phyloP scores from a whole-genome alignment of 2,888 invertebrate genomes.

The Nysson spinosus region DNA sequence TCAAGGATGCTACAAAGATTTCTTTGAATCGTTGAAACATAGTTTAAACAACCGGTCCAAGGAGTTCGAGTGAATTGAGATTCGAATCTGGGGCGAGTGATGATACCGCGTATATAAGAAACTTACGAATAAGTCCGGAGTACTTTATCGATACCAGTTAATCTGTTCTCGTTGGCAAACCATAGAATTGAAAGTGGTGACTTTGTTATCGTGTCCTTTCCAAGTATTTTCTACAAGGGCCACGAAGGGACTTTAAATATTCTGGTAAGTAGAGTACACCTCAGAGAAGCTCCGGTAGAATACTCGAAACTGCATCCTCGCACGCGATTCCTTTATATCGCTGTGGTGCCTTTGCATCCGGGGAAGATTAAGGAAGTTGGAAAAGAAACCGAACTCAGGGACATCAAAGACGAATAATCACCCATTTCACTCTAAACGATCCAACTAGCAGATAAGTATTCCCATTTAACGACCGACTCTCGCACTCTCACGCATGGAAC shows the following conservation, averaged over 20 bases:
- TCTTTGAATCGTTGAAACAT: neutral
- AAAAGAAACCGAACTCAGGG: conserved; percentile 22
- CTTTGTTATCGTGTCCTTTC: conserved; percentile 9
- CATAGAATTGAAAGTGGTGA: conserved; percentile 21
- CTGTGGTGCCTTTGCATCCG: neutral
- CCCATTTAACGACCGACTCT: conserved; percentile 14
- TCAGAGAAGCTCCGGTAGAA: conserved; percentile 3
- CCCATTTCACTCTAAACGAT: conserved; percentile 37
- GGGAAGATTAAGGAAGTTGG: conserved; percentile 9
- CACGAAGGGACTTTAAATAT: conserved; percentile 27
- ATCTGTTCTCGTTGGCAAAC: conserved; percentile 31
- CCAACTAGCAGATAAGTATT: conserved; percentile 9
- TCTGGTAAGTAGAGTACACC: conserved; percentile 8
- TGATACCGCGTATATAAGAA: conserved; percentile 41
- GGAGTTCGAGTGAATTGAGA: conserved; percentile 25
- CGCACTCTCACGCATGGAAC: conserved; percentile 25
- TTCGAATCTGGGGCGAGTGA: conserved; percentile 42
- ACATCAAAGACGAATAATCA: conserved; percentile 30
- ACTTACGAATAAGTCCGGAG: conserved; percentile 42
- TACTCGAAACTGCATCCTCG: conserved; percentile 42
- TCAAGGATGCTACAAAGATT: conserved; percentile 21
- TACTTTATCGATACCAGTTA: conserved; percentile 39
- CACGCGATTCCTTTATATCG: conserved; percentile 49
- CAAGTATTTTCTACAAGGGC: conserved; percentile 9
- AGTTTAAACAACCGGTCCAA: neutral